Evolutionary conservation across 2,113 vertebrate genomes (phyloP).

Genomic region (Bufo gargarizans): DNA sequence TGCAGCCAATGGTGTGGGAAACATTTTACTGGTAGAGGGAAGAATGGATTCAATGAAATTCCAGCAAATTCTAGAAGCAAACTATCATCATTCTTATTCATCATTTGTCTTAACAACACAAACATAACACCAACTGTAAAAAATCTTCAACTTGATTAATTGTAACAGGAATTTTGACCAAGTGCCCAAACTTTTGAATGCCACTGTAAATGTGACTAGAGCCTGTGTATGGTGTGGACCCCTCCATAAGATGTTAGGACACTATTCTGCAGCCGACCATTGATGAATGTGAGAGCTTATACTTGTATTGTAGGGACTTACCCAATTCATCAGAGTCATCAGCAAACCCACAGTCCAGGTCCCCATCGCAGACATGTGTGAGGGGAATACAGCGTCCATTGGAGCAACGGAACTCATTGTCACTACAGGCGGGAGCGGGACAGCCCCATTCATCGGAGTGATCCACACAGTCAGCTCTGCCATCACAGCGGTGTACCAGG

Average conservation of each 20-base stretch:
- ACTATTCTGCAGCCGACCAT: too few relatives aligned
- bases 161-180: too few relatives aligned
- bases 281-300: too few relatives aligned
- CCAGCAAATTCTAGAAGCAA: too few relatives aligned
- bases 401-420: constrained; percentile 75
- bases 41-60: too few relatives aligned
- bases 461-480: constrained; percentile 79
- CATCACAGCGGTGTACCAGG: constrained; percentile 78
- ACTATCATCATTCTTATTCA: too few relatives aligned
- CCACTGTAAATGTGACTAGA: not conserved
- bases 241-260: not conserved
- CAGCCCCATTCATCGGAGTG: constrained; percentile 79
- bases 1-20: too few relatives aligned
- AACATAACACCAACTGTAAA: too few relatives aligned
- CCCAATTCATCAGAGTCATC: constrained; percentile 80
- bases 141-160: too few relatives aligned
- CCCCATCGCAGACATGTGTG: constrained; percentile 70
- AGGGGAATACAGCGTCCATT: constrained; percentile 74
- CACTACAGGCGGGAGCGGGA: constrained; percentile 66
- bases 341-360: constrained; percentile 78
- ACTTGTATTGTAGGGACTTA: constrained; percentile 43
- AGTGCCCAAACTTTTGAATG: too few relatives aligned
- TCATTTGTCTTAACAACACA: too few relatives aligned
- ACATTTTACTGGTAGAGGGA: too few relatives aligned
- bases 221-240: not conserved